A percentile compares a stretch with the other conserved stretches of the same genome.
phyloP scores from a whole-genome alignment of 1,140 invertebrate genomes.

The Cryptotermes secundus region DNA sequence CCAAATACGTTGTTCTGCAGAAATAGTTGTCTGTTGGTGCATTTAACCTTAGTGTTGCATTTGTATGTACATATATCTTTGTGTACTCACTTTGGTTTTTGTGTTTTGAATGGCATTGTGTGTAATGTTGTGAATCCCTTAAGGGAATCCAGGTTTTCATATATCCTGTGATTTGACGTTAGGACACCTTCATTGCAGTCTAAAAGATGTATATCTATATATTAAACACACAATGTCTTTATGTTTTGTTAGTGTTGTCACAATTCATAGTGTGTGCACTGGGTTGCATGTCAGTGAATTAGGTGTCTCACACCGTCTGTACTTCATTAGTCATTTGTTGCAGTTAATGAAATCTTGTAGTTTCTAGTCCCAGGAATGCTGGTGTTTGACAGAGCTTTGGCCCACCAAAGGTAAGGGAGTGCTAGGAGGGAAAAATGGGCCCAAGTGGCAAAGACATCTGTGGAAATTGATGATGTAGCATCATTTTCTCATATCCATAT shows the following conservation, averaged over 20 bases:
- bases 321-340: constrained; percentile 34
- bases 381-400: constrained; percentile 9
- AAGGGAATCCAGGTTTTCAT: constrained; percentile 6
- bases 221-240: constrained; percentile 31
- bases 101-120: constrained; percentile 33
- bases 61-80: constrained; percentile 31
- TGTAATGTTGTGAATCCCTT: constrained; percentile 31
- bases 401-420: neutral
- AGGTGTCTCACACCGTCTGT: constrained; percentile 27
- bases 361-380: constrained; percentile 15
- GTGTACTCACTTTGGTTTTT: constrained; percentile 32
- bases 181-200: neutral
- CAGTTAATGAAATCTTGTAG: constrained; percentile 28
- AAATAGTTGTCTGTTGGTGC: constrained; percentile 29
- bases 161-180: constrained; percentile 1
- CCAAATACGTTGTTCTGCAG: constrained; percentile 6
- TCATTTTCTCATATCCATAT: neutral
- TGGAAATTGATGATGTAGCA: constrained; percentile 1
- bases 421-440: neutral
- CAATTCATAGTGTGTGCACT: neutral
- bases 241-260: constrained; percentile 28
- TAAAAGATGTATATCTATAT: constrained; percentile 20
- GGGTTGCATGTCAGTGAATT: constrained; percentile 19
- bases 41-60: constrained; percentile 33
- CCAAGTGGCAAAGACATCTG: neutral